Evolutionary conservation across 1,140 invertebrate genomes (phyloP), one percentile per base, ranked within the genome.

Genomic region (Scylla paramamosain): DNA sequence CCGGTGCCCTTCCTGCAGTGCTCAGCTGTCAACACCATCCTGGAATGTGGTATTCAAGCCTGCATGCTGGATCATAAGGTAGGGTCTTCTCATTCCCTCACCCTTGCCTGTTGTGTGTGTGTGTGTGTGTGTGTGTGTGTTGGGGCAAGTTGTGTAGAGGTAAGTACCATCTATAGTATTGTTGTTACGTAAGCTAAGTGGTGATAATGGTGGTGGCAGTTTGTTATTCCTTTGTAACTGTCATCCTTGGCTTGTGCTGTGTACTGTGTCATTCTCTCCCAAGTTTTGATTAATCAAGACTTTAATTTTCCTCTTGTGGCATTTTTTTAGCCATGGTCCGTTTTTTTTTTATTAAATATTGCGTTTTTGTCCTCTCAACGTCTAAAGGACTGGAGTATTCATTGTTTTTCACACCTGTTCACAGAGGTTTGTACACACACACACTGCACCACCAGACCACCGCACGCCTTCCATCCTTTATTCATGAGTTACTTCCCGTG

Each of bases 11-110:
- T 99, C 97, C 97, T 99, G 45, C 98, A 98, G 96, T 98, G 98
- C 96, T 96, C 97, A 25, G 97, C 98, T 67, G 97, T 99, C 88
- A 97, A 97, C 46, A 98, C 98, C 20, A 98, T 99, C 95, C 97
- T 99, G 96, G 98, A 98, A 96, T 99, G 98, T 97, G 98, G 98
- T 39, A 97, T 99, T 52, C 97, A 98, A 96, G 98, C 99, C 14
- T 98, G 98, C 96, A 97, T 98, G 20, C 97, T 99, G 83, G 99
- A 99, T 97, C 99, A 99, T 97, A 96, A 96, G 94, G 95, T 96
- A 46, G 92, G 88, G 4, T 48, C 8, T 20, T 46, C 93, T 25
- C 28, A 7, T 28, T 8, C 59, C 20, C 59, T 4, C 4, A 25
- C 8, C 10, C 20, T 67, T 67, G 59, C 14, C 25, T 32, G n/a